Evolutionary conservation across 2,797 vertebrate species (phyloP).

Genomic region (Cyclura pinguis): DNA sequence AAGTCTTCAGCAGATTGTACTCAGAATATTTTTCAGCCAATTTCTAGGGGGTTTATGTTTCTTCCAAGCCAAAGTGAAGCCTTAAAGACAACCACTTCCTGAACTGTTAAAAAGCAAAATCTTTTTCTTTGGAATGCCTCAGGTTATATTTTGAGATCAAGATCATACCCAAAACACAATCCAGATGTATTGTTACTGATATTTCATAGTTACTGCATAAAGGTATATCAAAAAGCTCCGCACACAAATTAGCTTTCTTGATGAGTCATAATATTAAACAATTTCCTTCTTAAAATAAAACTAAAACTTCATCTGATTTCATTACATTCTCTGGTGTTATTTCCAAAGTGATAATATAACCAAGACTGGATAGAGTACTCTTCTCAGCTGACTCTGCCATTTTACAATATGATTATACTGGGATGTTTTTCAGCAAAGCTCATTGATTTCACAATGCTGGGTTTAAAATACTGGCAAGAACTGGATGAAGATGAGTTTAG

Average conservation of each 20-base stretch:
- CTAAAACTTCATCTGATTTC: constrained; percentile 59
- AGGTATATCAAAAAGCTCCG: constrained; percentile 63
- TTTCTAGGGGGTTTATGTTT: constrained; percentile 15
- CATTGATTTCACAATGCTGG: not conserved
- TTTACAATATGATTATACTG: constrained; percentile 17
- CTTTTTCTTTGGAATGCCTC: constrained; percentile 38
- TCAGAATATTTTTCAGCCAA: not conserved
- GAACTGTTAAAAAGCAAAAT: not conserved
- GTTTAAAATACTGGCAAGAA: constrained; percentile 20
- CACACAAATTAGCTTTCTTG: constrained; percentile 70
- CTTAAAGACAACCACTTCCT: constrained; percentile 29
- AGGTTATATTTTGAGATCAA: constrained; percentile 64
- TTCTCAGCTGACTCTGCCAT: constrained; percentile 46
- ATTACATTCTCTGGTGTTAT: constrained; percentile 59
- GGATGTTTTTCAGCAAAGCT: constrained; percentile 38
- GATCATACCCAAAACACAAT: constrained; percentile 67
- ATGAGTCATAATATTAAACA: constrained; percentile 74
- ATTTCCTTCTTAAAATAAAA: constrained; percentile 73
- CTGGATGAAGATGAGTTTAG: constrained; percentile 15
- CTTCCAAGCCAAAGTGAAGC: constrained; percentile 23
- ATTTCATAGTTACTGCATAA: constrained; percentile 63
- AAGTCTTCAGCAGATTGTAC: not conserved
- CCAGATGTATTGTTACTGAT: constrained; percentile 69
- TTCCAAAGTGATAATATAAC: constrained; percentile 60
- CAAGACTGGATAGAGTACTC: constrained; percentile 43